phyloP scores from a whole-genome alignment of 1,140 invertebrate species.

The Vanessa tameamea region DNA sequence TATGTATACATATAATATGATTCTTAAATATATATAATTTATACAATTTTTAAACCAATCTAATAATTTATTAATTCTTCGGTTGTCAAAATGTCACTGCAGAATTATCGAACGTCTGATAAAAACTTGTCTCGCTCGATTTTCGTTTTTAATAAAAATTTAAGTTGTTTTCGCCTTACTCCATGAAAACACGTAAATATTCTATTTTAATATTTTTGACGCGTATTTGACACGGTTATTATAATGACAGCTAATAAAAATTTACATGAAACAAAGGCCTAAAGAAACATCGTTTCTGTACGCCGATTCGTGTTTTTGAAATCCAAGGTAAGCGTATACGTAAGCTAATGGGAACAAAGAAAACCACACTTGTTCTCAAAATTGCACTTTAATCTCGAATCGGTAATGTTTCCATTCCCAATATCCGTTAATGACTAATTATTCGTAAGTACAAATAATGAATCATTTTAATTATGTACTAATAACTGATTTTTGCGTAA shows the following conservation, averaged over 20 bases:
- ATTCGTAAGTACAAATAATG: constrained; percentile 21
- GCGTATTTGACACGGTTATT: not conserved
- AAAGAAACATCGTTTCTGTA: not conserved
- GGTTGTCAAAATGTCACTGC: too few species aligned
- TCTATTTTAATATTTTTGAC: not conserved
- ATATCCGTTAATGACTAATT: constrained; percentile 29
- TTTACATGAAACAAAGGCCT: not conserved
- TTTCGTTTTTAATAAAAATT: too few species aligned
- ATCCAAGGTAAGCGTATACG: constrained; percentile 12
- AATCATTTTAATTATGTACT: constrained; percentile 22
- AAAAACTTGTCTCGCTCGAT: too few species aligned
- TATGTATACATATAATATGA: too few species aligned
- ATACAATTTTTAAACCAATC: too few species aligned
- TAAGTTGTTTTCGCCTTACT: too few species aligned
- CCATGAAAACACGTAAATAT: not conserved
- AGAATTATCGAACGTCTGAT: too few species aligned
- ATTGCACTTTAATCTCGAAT: not conserved
- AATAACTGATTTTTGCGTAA: not conserved
- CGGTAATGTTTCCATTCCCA: constrained; percentile 34
- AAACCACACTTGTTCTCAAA: constrained; percentile 16
- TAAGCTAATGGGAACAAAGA: constrained; percentile 12
- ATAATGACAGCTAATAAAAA: not conserved
- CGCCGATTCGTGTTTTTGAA: not conserved
- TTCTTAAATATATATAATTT: too few species aligned
- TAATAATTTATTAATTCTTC: too few species aligned